Evolutionary conservation across 2,113 vertebrate genomes (phyloP).

Genomic region (Plecotus auritus): DNA sequence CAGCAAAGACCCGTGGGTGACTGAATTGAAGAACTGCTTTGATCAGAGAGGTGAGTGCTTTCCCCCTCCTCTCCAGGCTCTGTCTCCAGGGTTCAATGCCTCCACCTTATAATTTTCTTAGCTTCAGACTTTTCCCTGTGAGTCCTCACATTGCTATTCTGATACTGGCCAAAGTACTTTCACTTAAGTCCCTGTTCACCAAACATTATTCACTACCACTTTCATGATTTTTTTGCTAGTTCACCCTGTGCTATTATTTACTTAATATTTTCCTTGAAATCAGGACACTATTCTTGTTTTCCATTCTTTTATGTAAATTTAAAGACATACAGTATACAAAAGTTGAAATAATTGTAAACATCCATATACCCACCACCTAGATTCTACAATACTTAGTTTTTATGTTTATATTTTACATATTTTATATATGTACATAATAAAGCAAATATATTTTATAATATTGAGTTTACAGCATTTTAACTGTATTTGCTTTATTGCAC

Average conservation of each 20-base stretch:
- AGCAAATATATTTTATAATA: background rate
- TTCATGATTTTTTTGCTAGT: background rate
- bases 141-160: background rate
- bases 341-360: background rate
- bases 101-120: background rate
- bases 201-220: background rate
- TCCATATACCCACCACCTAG: background rate
- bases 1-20: background rate
- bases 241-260: background rate
- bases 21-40: background rate
- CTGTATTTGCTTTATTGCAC: background rate
- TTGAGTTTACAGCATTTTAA: background rate
- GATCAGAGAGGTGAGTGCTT: background rate
- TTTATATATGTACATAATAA: background rate
- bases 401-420: background rate
- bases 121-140: background rate
- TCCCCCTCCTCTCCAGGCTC: background rate
- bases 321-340: background rate
- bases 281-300: background rate
- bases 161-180: background rate
- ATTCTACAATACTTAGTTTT: background rate
- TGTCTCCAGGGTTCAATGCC: background rate
- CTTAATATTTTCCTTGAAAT: constrained; percentile 30
- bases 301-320: background rate
- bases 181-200: background rate